Evolutionary conservation across 2,113 vertebrate species (phyloP), one percentile per base, ranked within the genome.

Genomic region (Syngnathus typhle): DNA sequence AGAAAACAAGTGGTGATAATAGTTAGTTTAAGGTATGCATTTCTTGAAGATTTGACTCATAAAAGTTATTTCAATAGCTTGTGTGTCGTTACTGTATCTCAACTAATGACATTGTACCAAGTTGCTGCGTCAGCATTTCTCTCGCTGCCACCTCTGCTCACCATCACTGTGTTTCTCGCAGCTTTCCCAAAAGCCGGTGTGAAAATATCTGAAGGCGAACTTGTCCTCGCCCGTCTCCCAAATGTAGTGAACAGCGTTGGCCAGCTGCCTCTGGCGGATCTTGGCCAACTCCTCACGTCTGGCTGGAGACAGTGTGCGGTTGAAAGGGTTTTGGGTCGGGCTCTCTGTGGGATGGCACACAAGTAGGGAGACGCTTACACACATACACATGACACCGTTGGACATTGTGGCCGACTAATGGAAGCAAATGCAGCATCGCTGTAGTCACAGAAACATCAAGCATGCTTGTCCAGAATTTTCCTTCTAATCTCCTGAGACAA

Each of bases 141-240:
- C 16, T 0, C 18, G 18, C 49, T 4, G 18, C 12, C 12, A 15
- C 23, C 12, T 16, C 27, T 16, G 55, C 60, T 86, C 77, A 93
- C 92, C 92, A 64, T 92, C 90, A 15, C 62, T 83, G 75, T 92
- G 92, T 69, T 88, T 91, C 82, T 94, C 93, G 72, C 93, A 94
- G 64, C 92, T 93, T 58, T 91, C 86, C 93, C 93, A 94, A 81
- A 93, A 93, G 61, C 93, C 93, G 0, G 92, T 93, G 85, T 93
- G 93, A 73, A 94, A 94, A 76, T 92, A 93, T 76, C 91, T 88
- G 44, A 93, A 92, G 19, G 88, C 87, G 65, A 89, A 94, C 71
- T 93, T 94, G 87, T 94, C 93, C 67, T 94, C 93, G 13, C 93
- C 92, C 0, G 91, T 93, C 87, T 94, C 93, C 92, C 93, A 93